Base-by-base conservation (phyloP, 2,888 invertebrate species). In the Athrips mouffetella region DNA sequence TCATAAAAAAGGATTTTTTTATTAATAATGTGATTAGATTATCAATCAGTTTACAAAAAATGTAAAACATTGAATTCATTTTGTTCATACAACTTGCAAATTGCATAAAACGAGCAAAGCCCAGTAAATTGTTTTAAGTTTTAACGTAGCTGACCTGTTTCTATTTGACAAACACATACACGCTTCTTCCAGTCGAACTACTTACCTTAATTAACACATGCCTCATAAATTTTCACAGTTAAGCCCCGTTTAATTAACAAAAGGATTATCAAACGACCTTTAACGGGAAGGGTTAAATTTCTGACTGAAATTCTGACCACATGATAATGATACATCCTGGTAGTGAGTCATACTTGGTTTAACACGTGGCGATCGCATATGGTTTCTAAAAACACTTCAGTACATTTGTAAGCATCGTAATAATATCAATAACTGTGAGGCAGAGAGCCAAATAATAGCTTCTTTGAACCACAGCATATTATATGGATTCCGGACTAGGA, bases 191-290 rank as follows among this genome's bases (percentile, higher is more conserved):
- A 40, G 25, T 40, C 25, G 11, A 25, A 15, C 40, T 25, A 40
- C 40, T 40, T 40, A 40, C 25, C 25, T 11, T 40, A 40, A 40
- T 40, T 25, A 40, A 40, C 40, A 25, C 10, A 15, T 10, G 25
- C 15, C 25, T 15, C 25, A 40, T 40, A 40, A 40, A 40, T 40
- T 25, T 25, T 10, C 31, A 25, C 40, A 40, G 40, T 40, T 25
- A 40, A 13, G 15, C 40, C 40, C 40, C 7, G 15, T 40, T 40
- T 40, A 40, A 40, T 40, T 40, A 42, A 42, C 42, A 29, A 42
- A 41, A 30, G 42, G 30, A 42, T 29, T 42, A 42, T 20, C 20
- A 42, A 29, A 30, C 16, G 30, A 25, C 42, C 27, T 42, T 29
- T 29, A 18, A 18, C 20, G 6, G n/a, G 8, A 42, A 27, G 29